Evolutionary conservation across 2,113 vertebrate genomes (phyloP), one percentile per base, ranked within the genome.

Genomic region (Hiodon tergisus): DNA sequence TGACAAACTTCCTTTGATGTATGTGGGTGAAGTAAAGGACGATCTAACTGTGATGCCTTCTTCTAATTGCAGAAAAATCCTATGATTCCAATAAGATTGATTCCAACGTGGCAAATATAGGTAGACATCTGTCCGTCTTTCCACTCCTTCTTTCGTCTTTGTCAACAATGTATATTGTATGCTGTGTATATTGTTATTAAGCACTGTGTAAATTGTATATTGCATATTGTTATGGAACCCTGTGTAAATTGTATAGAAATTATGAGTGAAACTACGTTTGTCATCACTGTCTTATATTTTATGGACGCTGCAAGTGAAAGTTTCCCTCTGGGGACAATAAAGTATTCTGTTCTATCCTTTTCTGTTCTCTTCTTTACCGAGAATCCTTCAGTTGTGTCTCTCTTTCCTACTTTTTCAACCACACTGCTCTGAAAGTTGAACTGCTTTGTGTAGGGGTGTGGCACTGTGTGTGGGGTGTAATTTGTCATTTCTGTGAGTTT

Each of bases 291-390:
- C 88, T 82, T 83, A 83, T 86, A 85, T 88, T 90, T 89, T 90
- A 83, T 90, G 89, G 87, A 89, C 88, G 84, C 85, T 85, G 75
- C 76, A 65, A 71, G 81, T 85, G 84, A 68, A 72, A 81, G 73
- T 85, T 90, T 87, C 86, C 86, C 76, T 83, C 74, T 51, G 83
- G 85, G 77, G 87, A 83, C 85, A 92, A 91, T 91, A 92, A 91
- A 91, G 85, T 83, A 89, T 81, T 91, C 85, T 91, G 87, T 92
- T 91, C 89, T 90, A 87, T 89, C 90, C 85, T 89, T 81, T 88
- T 83, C 76, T 83, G 81, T 78, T 86, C 84, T 85, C 81, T 83
- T 86, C 81, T 71, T 82, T 78, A 73, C 83, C 84, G 75, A 67
- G 81, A 75, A 78, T 67, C 76, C 77, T 79, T 11, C 3, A 59